phyloP scores from a whole-genome alignment of 2,113 vertebrate species.

The Heliornis fulica region DNA sequence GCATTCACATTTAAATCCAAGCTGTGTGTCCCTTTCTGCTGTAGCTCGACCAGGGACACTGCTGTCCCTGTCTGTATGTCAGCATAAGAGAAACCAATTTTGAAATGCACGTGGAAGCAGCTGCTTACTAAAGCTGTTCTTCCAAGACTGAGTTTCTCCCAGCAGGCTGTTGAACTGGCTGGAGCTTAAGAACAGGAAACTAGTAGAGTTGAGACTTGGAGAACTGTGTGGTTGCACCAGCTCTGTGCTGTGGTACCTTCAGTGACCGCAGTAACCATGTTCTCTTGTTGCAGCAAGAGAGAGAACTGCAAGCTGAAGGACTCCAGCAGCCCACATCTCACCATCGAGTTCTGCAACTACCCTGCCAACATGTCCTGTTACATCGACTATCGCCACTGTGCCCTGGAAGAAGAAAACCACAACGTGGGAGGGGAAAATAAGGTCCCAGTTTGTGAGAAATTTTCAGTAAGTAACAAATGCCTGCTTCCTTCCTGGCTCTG shows the following conservation, averaged over 20 bases:
- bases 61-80: not conserved
- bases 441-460: constrained; percentile 76
- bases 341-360: constrained; percentile 83
- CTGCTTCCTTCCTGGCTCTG: not conserved
- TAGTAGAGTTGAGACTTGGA: not conserved
- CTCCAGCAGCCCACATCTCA: constrained; percentile 62
- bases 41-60: not conserved
- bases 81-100: not conserved
- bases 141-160: not conserved
- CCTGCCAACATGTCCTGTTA: constrained; percentile 69
- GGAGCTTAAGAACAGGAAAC: not conserved
- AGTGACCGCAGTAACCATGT: not conserved
- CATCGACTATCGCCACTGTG: constrained; percentile 83
- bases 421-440: not conserved
- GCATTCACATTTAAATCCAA: not conserved
- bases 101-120: not conserved
- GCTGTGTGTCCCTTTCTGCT: not conserved
- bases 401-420: not conserved
- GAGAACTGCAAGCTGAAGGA: constrained; percentile 79
- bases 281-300: constrained; percentile 74
- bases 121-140: not conserved
- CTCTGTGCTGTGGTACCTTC: fast-evolving
- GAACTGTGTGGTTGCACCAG: not conserved
- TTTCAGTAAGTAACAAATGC: constrained; percentile 74
- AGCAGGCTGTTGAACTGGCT: not conserved